These are phyloP conservation scores for Sapayoa aenigma DNA, from an alignment of 2,113 vertebrate genomes.

Conservation along the genomic window DNA sequence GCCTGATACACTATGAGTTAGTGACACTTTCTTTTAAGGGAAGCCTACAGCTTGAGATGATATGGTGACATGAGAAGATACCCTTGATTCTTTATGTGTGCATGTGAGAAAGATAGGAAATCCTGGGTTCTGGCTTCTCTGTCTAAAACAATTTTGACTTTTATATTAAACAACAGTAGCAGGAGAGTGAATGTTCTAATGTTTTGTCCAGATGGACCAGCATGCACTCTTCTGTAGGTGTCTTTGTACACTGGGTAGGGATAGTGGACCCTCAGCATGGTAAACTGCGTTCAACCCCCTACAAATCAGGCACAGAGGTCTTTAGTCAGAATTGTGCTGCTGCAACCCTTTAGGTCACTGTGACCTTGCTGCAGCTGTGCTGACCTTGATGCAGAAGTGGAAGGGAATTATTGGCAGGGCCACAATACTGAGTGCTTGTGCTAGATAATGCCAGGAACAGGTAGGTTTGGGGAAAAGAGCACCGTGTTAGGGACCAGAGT, in stretches of 20 bases:
- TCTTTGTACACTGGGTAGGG: not conserved
- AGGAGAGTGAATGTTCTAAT: not conserved
- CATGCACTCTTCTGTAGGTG: fast-evolving
- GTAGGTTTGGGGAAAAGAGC: not conserved
- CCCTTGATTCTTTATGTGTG: not conserved
- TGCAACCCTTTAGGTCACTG: not conserved
- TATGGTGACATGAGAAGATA: not conserved
- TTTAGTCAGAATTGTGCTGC: not conserved
- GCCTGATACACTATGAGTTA: not conserved
- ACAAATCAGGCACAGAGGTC: not conserved
- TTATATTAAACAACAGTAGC: not conserved
- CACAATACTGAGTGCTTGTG: not conserved
- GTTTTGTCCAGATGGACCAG: not conserved
- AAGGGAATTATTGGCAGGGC: not conserved
- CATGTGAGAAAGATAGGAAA: not conserved
- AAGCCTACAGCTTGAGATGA: not conserved
- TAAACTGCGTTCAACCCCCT: not conserved
- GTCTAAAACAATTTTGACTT: not conserved
- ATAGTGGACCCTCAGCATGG: not conserved
- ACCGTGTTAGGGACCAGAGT: too few relatives aligned
- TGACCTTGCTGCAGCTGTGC: not conserved
- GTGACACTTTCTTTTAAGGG: not conserved
- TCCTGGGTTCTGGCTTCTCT: not conserved
- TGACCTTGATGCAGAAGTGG: not conserved
- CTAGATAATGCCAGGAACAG: not conserved